Conservation (phyloP, 2,888 invertebrate species). For the Erebia epiphron region DNA sequence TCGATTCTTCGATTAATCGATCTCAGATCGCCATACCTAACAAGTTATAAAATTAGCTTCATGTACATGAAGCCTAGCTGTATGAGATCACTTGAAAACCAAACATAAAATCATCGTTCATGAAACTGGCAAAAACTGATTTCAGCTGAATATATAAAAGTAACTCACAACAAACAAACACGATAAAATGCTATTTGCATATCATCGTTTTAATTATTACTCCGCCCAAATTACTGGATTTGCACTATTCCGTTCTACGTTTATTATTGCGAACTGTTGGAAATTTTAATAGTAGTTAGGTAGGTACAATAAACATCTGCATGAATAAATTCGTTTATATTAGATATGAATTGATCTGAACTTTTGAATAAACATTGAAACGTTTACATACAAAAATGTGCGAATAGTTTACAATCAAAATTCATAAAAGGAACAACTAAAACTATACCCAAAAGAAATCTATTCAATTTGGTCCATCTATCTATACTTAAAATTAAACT, state of each 20-base stretch:
- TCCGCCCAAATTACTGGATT: conserved; percentile 12
- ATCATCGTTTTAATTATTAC: conserved; percentile 10
- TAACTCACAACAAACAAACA: too few species aligned
- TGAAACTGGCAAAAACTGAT: background rate
- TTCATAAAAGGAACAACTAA: too few species aligned
- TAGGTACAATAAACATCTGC: conserved; percentile 1
- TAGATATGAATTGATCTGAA: background rate
- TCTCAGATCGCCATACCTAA: too few species aligned
- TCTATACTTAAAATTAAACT: too few species aligned
- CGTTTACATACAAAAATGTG: background rate
- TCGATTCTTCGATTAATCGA: too few species aligned
- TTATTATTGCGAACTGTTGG: background rate
- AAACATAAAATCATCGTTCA: background rate
- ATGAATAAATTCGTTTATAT: background rate
- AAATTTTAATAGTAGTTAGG: conserved; percentile 1
- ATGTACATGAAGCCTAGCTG: too few species aligned
- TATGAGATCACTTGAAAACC: too few species aligned
- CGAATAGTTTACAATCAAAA: background rate
- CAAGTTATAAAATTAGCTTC: too few species aligned
- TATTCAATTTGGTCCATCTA: too few species aligned
- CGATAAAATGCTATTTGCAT: too few species aligned
- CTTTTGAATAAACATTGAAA: background rate
- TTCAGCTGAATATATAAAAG: background rate
- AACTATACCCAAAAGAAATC: too few species aligned
- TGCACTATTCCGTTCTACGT: background rate